Base-by-base conservation (phyloP, 2,888 invertebrate genomes). In the Neoascia interrupta region DNA sequence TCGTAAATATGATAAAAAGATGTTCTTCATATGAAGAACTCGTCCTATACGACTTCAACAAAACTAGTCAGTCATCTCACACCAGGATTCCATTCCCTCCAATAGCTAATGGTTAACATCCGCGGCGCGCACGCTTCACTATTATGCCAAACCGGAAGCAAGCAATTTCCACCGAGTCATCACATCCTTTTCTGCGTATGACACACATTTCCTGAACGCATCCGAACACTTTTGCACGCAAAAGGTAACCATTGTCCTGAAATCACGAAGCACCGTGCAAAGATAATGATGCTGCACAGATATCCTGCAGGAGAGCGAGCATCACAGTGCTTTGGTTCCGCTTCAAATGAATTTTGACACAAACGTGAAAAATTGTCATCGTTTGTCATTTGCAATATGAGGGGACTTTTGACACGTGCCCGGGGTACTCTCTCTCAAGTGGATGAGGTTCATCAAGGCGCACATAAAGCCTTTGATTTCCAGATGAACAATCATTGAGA, bases 281-380 rank as follows among this genome's bases (percentile, higher is more conserved):
- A 36, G 56, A 75, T 63, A 75, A 75, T 63, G 63, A 70, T 58
- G 37, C 41, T 51, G 63, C 49, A 63, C n/a, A 23, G 18, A 60
- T n/a, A n/a, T 60, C 69, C 16, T 53, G 43, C 61, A 72, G 4
- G n/a, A 54, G n/a, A n/a, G n/a, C n/a, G n/a, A n/a, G n/a, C n/a
- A n/a, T n/a, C n/a, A n/a, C n/a, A n/a, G 31, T 58, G 60, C 47
- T 26, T 53, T 56, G 73, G 73, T 79, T 79, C 79, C 79, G 79
- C 79, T 73, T 73, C 43, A 13, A 73, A 79, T 73, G 68, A 73
- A 79, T 73, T 79, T 73, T 73, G 79, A 79, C 73, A 73, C 39
- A 73, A 73, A 79, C 60, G 66, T 73, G 73, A 79, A 79, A 79
- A 79, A 79, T 79, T 61, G 73, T 73, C 79, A 64, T 79, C 79